Base-by-base conservation (phyloP, 92 coral and sea anemone species). In the Porites evermanni region DNA sequence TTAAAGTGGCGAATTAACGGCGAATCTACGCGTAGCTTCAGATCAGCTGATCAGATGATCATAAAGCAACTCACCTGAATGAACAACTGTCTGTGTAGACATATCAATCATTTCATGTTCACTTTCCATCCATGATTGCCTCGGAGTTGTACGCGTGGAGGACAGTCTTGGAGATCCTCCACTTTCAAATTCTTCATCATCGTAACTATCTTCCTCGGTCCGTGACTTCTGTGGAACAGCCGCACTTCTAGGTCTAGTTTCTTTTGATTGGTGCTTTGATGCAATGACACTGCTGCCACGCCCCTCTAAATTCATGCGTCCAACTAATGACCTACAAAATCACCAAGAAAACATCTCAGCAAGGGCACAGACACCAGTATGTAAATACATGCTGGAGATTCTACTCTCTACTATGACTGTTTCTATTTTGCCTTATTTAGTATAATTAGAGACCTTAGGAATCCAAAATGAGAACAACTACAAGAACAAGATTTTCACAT, bases 11-110 rank as follows among this genome's bases (percentile, higher is more conserved):
- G n/a, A n/a, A n/a, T n/a, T n/a, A n/a, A n/a, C n/a, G n/a, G n/a
- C n/a, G n/a, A n/a, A n/a, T n/a, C n/a, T n/a, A n/a, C n/a, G n/a
- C n/a, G n/a, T n/a, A n/a, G n/a, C n/a, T n/a, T n/a, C n/a, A n/a
- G n/a, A n/a, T n/a, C n/a, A n/a, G n/a, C n/a, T n/a, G n/a, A n/a
- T n/a, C n/a, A n/a, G n/a, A n/a, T n/a, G n/a, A n/a, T n/a, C n/a
- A n/a, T n/a, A n/a, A n/a, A n/a, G 12, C 14, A 23, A 4, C 64
- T 6, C 65, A 94, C 96, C 98, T 74, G 98, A 93, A 74, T 94
- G 96, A n/a, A 94, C 94, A 26, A 94, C 96, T 61, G 98, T 94
- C 91, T 94, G 98, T 53, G 98, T 94, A 44, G 90, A 94, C 93
- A 88, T 94, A 84, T 94, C 98, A 32, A 90, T 80, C 98, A 89